phyloP scores from a whole-genome alignment of 2,797 vertebrate genomes.

The Chelidonichthys spinosus region DNA sequence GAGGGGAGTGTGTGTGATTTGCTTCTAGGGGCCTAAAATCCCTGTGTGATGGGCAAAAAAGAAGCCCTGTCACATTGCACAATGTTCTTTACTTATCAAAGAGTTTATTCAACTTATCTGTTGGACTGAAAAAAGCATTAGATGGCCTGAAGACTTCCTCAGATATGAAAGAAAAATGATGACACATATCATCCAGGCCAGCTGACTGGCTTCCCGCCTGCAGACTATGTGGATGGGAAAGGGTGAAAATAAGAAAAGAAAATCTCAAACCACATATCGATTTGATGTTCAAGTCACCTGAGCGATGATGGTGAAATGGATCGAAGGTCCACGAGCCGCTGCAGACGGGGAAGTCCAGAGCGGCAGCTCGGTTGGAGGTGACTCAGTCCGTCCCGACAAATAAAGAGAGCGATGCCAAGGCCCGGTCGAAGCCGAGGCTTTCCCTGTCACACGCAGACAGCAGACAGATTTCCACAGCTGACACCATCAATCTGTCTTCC shows the following conservation, averaged over 20 bases:
- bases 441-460: constrained; percentile 30
- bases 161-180: constrained; percentile 12
- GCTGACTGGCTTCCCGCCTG: neutral
- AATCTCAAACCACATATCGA: constrained; percentile 21
- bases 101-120: constrained; percentile 27
- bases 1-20: constrained; percentile 21
- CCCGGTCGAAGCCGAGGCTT: constrained; percentile 15
- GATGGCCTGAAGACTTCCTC: constrained; percentile 17
- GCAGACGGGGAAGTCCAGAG: constrained; percentile 6
- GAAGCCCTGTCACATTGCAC: neutral
- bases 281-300: constrained; percentile 26
- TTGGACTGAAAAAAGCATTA: constrained; percentile 2
- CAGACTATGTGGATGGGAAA: neutral
- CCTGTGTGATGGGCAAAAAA: neutral
- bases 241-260: neutral
- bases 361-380: constrained; percentile 21
- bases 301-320: constrained; percentile 17
- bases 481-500: constrained; percentile 38
- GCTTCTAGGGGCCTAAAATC: constrained; percentile 4
- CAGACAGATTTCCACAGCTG: constrained; percentile 42
- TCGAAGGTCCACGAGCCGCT: neutral
- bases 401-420: constrained; percentile 2
- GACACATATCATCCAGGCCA: neutral
- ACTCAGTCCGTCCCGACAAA: constrained; percentile 23
- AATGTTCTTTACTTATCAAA: constrained; percentile 38